phyloP scores from a whole-genome alignment of 2,888 invertebrate genomes.

The Papilio protenor region DNA sequence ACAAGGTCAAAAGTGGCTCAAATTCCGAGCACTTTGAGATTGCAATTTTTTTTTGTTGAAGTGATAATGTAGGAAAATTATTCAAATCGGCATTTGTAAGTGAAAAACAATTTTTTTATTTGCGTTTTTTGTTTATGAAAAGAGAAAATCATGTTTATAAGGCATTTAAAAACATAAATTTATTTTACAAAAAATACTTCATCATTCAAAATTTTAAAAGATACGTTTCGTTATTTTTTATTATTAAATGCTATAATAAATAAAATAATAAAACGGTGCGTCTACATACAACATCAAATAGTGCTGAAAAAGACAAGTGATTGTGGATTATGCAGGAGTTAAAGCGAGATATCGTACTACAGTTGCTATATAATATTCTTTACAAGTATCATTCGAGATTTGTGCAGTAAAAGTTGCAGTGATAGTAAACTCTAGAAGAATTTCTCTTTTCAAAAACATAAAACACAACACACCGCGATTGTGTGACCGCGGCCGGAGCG shows the following conservation, averaged over 20 bases:
- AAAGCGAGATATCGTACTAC: conserved; percentile 64
- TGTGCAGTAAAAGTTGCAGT: conserved; percentile 56
- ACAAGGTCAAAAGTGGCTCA: neutral
- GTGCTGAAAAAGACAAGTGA: conserved; percentile 51
- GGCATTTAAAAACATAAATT: conserved; percentile 33
- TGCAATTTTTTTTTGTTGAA: neutral
- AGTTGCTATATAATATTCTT: conserved; percentile 52
- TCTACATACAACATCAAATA: conserved; percentile 48
- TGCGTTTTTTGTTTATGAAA: conserved; percentile 82
- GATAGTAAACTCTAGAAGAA: conserved; percentile 63
- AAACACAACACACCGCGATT: conserved; percentile 86
- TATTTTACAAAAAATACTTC: conserved; percentile 1
- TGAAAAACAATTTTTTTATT: conserved; percentile 43
- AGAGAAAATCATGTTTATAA: conserved; percentile 72
- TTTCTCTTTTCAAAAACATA: conserved; percentile 84
- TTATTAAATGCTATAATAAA: conserved; percentile 33
- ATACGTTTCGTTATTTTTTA: conserved; percentile 7
- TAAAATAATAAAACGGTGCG: conserved; percentile 35
- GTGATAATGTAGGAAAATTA: conserved; percentile 43
- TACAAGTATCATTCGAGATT: conserved; percentile 52
- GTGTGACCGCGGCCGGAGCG: conserved; percentile 84
- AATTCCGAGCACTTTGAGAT: neutral
- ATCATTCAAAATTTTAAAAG: neutral
- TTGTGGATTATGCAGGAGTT: conserved; percentile 48
- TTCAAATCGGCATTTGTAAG: conserved; percentile 19